Evolutionary conservation across 2,113 vertebrate species (phyloP).

Genomic region (Tetrax tetrax): DNA sequence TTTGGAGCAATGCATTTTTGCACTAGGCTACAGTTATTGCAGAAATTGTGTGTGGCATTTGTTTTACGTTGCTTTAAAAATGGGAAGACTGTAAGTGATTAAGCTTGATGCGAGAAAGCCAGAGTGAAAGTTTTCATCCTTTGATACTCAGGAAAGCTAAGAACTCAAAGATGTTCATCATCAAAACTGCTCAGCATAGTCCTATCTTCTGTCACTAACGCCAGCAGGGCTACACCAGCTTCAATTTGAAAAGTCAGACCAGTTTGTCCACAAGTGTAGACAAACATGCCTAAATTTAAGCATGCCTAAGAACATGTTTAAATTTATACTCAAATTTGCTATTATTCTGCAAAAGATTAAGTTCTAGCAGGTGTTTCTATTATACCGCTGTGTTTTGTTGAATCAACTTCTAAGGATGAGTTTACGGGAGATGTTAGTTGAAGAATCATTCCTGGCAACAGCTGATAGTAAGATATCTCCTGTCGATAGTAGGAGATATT

Average conservation of each 20-base stretch:
- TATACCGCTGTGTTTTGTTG: neutral
- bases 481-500: neutral
- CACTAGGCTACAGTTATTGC: neutral
- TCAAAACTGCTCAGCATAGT: neutral
- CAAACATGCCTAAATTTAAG: neutral
- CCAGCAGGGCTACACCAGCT: neutral
- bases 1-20: neutral
- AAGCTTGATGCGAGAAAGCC: neutral
- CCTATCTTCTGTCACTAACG: neutral
- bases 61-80: neutral
- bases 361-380: neutral
- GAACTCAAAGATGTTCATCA: neutral
- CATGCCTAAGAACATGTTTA: neutral
- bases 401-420: neutral
- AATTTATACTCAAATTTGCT: neutral
- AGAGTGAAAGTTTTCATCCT: neutral
- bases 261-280: neutral
- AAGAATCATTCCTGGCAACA: neutral
- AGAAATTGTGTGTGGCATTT: neutral
- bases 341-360: neutral
- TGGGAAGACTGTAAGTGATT: neutral
- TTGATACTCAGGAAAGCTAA: neutral
- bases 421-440: neutral
- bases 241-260: neutral
- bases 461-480: neutral